phyloP scores from a whole-genome alignment of 2,888 invertebrate species.

The Yponomeuta plumbellus region DNA sequence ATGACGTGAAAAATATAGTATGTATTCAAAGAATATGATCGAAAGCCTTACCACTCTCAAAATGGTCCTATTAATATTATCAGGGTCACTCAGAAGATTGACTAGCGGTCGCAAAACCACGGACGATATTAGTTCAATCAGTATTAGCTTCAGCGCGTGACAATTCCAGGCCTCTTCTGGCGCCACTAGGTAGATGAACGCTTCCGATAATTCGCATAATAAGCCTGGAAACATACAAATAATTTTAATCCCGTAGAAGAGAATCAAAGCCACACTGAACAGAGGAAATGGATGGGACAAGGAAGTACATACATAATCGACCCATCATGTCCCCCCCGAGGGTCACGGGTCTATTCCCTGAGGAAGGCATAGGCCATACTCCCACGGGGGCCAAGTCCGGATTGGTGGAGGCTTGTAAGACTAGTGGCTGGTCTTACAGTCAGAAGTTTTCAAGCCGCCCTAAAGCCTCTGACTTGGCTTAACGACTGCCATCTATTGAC shows the following conservation, averaged over 20 bases:
- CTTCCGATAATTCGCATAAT: conserved; percentile 88
- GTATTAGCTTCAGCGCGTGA: conserved; percentile 84
- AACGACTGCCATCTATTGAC: too few relatives aligned
- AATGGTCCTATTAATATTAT: conserved; percentile 93
- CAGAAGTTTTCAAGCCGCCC: too few relatives aligned
- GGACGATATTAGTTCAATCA: conserved; percentile 83
- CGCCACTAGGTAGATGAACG: conserved; percentile 87
- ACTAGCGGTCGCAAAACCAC: conserved; percentile 84
- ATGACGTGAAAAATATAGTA: too few relatives aligned
- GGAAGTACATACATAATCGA: too few relatives aligned
- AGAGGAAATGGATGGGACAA: not conserved
- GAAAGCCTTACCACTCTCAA: conserved; percentile 86
- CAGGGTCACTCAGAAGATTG: conserved; percentile 88
- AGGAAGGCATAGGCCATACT: too few relatives aligned
- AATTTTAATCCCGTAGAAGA: not conserved
- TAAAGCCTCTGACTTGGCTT: too few relatives aligned
- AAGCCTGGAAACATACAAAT: conserved; percentile 75
- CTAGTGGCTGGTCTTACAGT: too few relatives aligned
- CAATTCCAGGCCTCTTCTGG: conserved; percentile 91
- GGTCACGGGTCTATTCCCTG: too few relatives aligned
- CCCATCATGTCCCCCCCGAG: too few relatives aligned
- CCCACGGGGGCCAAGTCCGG: too few relatives aligned
- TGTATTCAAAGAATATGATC: not conserved
- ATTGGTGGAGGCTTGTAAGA: too few relatives aligned
- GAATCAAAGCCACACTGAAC: not conserved